A percentile compares a stretch with the other conserved stretches of the same genome.
Evolutionary conservation across 1,140 invertebrate genomes (phyloP).

Genomic region (Lepidurus packardi): DNA sequence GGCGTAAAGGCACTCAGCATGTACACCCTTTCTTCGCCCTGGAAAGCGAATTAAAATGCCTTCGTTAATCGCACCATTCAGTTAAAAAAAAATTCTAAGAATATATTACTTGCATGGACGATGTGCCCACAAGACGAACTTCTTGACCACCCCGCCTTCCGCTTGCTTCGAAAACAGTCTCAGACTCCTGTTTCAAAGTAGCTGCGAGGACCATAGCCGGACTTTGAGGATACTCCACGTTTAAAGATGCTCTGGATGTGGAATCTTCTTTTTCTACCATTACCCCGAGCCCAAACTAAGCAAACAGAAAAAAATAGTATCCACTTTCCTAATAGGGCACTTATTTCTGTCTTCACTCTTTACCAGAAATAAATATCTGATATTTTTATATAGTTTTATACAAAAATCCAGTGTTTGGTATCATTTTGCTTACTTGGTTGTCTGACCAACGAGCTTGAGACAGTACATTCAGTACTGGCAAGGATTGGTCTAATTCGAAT

Average conservation of each 20-base stretch:
- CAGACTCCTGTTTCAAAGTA: neutral
- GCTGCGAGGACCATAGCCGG: neutral
- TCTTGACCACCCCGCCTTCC: neutral
- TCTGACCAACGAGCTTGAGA: neutral
- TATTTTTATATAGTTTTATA: too few relatives aligned
- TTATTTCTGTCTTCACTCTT: too few relatives aligned
- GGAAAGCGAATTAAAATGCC: neutral
- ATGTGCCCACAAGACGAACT: neutral
- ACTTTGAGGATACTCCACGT: neutral
- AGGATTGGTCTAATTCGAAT: neutral
- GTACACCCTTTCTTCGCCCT: constrained; percentile 8
- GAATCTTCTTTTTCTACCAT: neutral
- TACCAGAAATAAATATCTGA: too few relatives aligned
- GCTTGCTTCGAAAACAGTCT: neutral
- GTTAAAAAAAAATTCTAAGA: neutral
- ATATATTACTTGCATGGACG: neutral
- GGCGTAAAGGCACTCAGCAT: neutral
- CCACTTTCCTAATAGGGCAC: too few relatives aligned
- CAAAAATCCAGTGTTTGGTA: neutral
- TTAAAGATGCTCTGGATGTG: neutral
- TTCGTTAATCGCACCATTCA: neutral
- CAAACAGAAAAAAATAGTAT: neutral
- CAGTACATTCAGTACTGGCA: neutral
- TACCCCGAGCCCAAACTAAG: neutral
- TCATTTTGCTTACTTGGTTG: neutral